Conservation (phyloP, 2,113 vertebrate genomes). For the Lanius ludovicianus region DNA sequence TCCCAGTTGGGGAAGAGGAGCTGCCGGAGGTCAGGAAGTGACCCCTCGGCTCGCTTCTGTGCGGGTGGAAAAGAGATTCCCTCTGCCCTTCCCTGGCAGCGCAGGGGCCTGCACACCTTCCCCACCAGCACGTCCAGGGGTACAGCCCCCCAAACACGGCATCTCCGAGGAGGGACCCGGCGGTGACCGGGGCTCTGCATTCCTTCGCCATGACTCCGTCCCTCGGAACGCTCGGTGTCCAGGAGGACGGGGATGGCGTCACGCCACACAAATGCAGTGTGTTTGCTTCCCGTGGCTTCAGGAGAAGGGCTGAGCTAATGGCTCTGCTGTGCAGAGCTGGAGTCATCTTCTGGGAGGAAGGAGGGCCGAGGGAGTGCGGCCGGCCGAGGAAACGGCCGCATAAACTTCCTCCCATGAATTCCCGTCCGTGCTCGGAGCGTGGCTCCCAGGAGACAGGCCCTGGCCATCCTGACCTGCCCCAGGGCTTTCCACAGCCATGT, state of each 20-base stretch:
- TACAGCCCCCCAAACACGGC: not conserved
- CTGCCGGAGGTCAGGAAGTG: not conserved
- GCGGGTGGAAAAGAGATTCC: not conserved
- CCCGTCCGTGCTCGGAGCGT: rapidly evolving
- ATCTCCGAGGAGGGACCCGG: not conserved
- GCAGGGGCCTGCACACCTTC: not conserved
- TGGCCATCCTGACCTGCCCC: not conserved
- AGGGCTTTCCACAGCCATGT: rapidly evolving
- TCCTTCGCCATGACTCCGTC: not conserved
- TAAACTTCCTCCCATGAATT: conserved; percentile 3
- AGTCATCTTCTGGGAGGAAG: conserved; percentile 26
- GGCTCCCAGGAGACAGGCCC: not conserved
- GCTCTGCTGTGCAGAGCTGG: not conserved
- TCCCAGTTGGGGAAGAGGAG: conserved; percentile 26
- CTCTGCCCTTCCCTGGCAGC: not conserved
- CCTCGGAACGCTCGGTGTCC: not conserved
- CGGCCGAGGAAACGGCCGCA: not conserved
- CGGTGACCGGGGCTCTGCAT: not conserved
- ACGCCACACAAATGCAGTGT: not conserved
- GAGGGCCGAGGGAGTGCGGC: not conserved
- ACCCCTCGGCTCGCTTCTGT: not conserved
- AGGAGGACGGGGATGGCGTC: not conserved
- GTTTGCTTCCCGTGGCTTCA: not conserved
- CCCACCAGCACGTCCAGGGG: rapidly evolving
- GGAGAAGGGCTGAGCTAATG: not conserved